These are phyloP conservation scores for Zaprionus taronus DNA, from an alignment of 1,140 invertebrate genomes.

Conservation along the genomic window DNA sequence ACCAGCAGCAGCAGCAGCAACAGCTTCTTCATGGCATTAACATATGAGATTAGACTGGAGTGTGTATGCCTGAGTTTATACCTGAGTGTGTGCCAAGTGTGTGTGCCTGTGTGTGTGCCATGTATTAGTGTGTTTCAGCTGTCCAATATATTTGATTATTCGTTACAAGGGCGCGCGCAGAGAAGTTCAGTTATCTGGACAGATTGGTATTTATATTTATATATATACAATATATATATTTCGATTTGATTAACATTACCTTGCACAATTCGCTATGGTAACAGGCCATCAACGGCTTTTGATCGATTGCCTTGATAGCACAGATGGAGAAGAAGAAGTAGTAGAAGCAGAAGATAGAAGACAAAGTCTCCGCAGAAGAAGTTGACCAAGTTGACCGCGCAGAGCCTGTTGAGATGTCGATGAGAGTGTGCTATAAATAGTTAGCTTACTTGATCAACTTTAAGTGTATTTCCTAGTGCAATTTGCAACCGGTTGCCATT, in stretches of 20 bases:
- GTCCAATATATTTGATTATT: constrained; percentile 47
- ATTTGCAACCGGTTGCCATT: constrained; percentile 46
- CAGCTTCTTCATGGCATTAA: constrained; percentile 59
- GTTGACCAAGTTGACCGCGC: neutral
- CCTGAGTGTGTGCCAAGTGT: neutral
- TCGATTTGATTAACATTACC: constrained; percentile 62
- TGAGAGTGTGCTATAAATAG: neutral
- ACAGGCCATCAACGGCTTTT: constrained; percentile 56
- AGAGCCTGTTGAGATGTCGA: neutral
- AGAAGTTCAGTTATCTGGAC: constrained; percentile 59
- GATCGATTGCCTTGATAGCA: constrained; percentile 60
- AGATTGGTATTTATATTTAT: constrained; percentile 33
- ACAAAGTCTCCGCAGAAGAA: neutral
- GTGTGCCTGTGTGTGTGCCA: constrained; percentile 10
- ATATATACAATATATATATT: constrained; percentile 30
- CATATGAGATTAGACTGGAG: constrained; percentile 52
- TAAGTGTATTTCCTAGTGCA: neutral
- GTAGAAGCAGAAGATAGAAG: neutral
- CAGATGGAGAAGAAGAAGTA: neutral
- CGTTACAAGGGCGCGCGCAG: constrained; percentile 68
- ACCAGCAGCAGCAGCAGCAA: constrained; percentile 44
- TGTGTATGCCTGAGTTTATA: neutral
- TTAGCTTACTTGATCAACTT: no score
- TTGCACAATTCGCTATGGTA: constrained; percentile 59
- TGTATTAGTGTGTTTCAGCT: neutral